Conservation (phyloP, 2,888 invertebrate species). For the Drosophila parthenogenetica region DNA sequence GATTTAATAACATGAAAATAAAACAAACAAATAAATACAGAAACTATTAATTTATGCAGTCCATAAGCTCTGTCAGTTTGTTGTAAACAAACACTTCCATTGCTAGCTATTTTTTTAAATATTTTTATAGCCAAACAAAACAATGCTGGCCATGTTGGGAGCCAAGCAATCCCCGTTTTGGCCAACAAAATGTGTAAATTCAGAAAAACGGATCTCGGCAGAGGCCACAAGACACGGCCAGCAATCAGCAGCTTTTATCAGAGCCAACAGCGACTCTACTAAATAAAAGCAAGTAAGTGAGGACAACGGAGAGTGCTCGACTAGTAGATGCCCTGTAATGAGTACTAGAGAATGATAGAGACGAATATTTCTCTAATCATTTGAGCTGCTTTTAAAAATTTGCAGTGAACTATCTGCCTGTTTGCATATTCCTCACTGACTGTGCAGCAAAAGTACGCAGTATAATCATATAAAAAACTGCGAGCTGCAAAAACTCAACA, state of each 20-base stretch:
- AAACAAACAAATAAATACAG: not conserved
- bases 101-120: not conserved
- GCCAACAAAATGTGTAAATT: conserved; percentile 8
- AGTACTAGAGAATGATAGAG: no score
- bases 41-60: conserved; percentile 8
- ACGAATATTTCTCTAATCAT: no score
- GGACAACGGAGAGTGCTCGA: not conserved
- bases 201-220: conserved; percentile 14
- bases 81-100: conserved; percentile 4
- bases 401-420: no score
- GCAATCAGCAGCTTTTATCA: conserved; percentile 68
- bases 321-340: conserved; percentile 1
- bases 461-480: conserved; percentile 60
- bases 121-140: conserved; percentile 1
- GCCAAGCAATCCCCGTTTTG: conserved; percentile 1
- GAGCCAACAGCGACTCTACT: conserved; percentile 13
- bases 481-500: conserved; percentile 41
- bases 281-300: not conserved
- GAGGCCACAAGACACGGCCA: conserved; percentile 55
- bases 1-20: conserved; percentile 10
- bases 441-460: not conserved
- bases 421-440: not conserved
- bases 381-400: no score
- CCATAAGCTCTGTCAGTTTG: conserved; percentile 3
- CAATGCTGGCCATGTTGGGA: conserved; percentile 2